Percentiles rank a stretch among this genome's conserved stretches.
Evolutionary conservation across 2,113 vertebrate species (phyloP).

Genomic region (Hyla sarda): DNA sequence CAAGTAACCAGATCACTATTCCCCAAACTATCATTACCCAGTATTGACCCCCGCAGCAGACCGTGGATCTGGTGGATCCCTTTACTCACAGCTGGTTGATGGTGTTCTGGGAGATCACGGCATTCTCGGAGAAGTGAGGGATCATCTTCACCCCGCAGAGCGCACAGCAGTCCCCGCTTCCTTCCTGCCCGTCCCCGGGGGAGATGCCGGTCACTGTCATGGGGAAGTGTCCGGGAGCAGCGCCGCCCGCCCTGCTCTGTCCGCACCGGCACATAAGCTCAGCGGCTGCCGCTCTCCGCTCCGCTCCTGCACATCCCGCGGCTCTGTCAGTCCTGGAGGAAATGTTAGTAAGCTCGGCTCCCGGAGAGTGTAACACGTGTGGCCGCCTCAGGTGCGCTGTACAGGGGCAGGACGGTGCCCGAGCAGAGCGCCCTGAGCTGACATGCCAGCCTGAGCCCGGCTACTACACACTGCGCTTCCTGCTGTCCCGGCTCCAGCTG

Average conservation of each 20-base stretch:
- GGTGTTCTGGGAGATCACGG: slow-evolving; percentile 86
- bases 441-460: slow-evolving; percentile 34
- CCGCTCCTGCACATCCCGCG: slow-evolving; percentile 12
- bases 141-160: slow-evolving; percentile 85
- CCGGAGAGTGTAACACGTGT: not conserved
- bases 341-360: not conserved
- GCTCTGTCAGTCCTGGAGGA: not conserved
- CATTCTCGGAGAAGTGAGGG: slow-evolving; percentile 90
- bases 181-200: slow-evolving; percentile 70
- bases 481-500: slow-evolving; percentile 24
- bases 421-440: not conserved
- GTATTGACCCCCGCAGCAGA: too few relatives aligned
- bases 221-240: slow-evolving; percentile 60
- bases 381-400: not conserved
- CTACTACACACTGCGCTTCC: slow-evolving; percentile 28
- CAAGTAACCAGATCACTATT: not conserved
- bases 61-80: not conserved
- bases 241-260: not conserved
- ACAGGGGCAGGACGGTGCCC: not conserved
- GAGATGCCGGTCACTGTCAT: slow-evolving; percentile 80
- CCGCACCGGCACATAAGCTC: slow-evolving; percentile 33
- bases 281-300: slow-evolving; percentile 29
- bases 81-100: slow-evolving; percentile 93
- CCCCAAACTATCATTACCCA: not conserved
- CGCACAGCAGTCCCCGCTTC: slow-evolving; percentile 72